These are phyloP conservation scores for Nannobrachium achirus DNA, from an alignment of 2,113 vertebrate genomes.

Conservation along the genomic window DNA sequence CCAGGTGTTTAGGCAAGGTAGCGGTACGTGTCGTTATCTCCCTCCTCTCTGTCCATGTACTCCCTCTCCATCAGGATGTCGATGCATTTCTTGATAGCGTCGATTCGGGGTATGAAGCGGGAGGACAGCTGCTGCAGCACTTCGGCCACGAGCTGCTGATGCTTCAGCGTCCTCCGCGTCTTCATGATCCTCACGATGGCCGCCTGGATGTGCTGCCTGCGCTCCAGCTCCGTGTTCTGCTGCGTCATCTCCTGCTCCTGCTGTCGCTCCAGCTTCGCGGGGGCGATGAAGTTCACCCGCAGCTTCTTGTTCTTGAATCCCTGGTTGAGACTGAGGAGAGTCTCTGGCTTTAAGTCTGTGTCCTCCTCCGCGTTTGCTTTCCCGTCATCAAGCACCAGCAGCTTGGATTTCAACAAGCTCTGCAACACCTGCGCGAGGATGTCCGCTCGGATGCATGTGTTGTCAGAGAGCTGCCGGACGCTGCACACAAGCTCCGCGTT, in stretches of 20 bases:
- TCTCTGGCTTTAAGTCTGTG: constrained; percentile 75
- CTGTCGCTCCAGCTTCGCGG: constrained; percentile 93
- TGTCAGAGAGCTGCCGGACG: constrained; percentile 89
- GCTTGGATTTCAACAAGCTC: constrained; percentile 90
- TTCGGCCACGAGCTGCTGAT: constrained; percentile 91
- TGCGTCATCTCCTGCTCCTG: constrained; percentile 93
- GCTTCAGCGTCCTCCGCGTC: constrained; percentile 91
- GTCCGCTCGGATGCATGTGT: constrained; percentile 91
- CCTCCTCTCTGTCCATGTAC: constrained; percentile 89
- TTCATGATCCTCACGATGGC: constrained; percentile 95
- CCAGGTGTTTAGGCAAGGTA: constrained; percentile 84
- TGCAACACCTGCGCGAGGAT: constrained; percentile 92
- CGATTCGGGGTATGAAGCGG: constrained; percentile 89
- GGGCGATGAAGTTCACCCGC: constrained; percentile 92
- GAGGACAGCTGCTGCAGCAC: constrained; percentile 91
- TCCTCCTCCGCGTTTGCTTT: constrained; percentile 91
- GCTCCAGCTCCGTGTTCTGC: constrained; percentile 92
- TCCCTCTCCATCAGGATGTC: constrained; percentile 94
- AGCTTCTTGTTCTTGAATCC: constrained; percentile 95
- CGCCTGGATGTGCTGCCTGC: constrained; percentile 91
- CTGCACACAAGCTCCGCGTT: constrained; percentile 89
- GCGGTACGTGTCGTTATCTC: constrained; percentile 92
- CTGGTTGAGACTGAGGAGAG: constrained; percentile 89
- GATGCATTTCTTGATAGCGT: constrained; percentile 93
- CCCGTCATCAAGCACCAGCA: constrained; percentile 91